Percentiles rank a stretch among this genome's conserved stretches.
Evolutionary conservation across 2,888 invertebrate species (phyloP).

Genomic region (Heliconius ismenius): DNA sequence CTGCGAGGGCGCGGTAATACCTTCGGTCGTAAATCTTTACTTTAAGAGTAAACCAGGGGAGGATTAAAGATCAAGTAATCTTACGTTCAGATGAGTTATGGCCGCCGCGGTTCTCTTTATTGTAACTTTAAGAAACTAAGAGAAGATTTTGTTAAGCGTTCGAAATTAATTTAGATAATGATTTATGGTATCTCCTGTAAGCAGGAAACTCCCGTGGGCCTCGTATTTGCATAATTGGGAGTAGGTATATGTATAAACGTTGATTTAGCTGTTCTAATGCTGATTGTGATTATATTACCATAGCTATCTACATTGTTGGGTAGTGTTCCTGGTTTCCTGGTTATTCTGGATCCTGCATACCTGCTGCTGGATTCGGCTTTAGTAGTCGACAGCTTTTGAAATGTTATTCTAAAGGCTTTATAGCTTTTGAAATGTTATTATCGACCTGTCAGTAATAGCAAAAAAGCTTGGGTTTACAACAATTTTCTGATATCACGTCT

Average conservation of each 20-base stretch:
- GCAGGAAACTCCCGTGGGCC: conserved; percentile 59
- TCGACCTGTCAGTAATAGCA: neutral
- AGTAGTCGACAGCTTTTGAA: no score
- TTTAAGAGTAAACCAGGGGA: conserved; percentile 85
- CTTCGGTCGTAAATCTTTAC: conserved; percentile 87
- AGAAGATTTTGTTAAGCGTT: conserved; percentile 80
- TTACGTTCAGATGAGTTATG: conserved; percentile 87
- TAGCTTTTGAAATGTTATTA: no score
- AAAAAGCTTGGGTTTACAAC: neutral
- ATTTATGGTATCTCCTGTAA: conserved; percentile 75
- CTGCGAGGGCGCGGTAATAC: conserved; percentile 85
- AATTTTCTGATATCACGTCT: neutral
- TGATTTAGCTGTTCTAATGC: conserved; percentile 14
- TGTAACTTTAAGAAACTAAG: conserved; percentile 82
- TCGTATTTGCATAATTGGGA: conserved; percentile 76
- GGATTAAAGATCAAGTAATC: conserved; percentile 89
- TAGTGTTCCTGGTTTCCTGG: no score
- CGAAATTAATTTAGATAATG: conserved; percentile 82
- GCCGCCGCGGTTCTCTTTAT: conserved; percentile 80
- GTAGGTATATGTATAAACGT: conserved; percentile 40
- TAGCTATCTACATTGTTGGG: neutral
- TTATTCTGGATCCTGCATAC: no score
- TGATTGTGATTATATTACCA: conserved; percentile 12
- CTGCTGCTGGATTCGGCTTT: no score
- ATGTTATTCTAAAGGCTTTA: no score